These are phyloP conservation scores for Gadus chalcogrammus DNA, from an alignment of 2,113 vertebrate genomes.

Conservation along the genomic window DNA sequence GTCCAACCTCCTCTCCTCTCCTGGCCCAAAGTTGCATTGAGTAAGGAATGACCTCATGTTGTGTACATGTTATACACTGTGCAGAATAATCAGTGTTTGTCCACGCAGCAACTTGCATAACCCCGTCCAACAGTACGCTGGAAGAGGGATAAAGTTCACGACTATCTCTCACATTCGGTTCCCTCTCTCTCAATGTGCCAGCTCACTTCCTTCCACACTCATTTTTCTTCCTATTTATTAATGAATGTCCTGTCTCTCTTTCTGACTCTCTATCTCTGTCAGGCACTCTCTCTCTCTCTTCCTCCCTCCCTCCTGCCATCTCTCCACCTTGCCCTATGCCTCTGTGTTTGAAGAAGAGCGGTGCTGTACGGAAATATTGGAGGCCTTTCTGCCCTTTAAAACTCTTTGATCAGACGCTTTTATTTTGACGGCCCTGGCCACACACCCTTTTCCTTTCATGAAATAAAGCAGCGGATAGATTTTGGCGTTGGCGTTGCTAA, in stretches of 20 bases:
- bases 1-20: background rate
- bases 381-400: too few species aligned
- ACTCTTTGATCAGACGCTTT: too few species aligned
- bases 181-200: conserved; percentile 38
- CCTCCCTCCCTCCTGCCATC: background rate
- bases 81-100: conserved; percentile 53
- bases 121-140: conserved; percentile 41
- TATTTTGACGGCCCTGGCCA: too few species aligned
- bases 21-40: background rate
- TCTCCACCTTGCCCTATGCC: background rate
- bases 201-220: conserved; percentile 51
- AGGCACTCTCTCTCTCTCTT: conserved; percentile 28
- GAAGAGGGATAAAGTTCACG: conserved; percentile 56
- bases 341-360: too few species aligned
- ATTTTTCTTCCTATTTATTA: conserved; percentile 6
- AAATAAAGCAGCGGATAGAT: too few species aligned
- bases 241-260: conserved; percentile 4
- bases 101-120: conserved; percentile 61
- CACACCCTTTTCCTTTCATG: too few species aligned
- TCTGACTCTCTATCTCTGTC: conserved; percentile 35
- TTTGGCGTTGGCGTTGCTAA: too few species aligned
- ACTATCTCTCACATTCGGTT: conserved; percentile 24
- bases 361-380: too few species aligned
- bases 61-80: conserved; percentile 45
- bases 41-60: conserved; percentile 37